Evolutionary conservation across 1,140 invertebrate genomes (phyloP).

Genomic region (Pseudachorutes palmiensis): DNA sequence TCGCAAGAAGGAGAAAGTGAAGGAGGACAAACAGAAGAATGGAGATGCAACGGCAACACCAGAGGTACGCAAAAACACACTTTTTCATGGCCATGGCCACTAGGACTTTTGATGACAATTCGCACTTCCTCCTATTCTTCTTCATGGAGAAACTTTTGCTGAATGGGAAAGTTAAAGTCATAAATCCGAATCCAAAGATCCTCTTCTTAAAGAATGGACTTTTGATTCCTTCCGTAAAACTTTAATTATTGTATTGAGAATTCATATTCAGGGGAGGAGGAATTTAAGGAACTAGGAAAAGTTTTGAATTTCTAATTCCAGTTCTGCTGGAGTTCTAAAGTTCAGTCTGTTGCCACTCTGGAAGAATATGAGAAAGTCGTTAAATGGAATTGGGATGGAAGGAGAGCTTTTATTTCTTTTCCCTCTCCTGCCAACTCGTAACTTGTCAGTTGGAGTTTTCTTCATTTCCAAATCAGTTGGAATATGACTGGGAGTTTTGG

Average conservation of each 20-base stretch:
- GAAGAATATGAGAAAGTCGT: too few relatives aligned
- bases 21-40: slow-evolving; percentile 39
- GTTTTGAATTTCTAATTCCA: neutral
- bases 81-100: neutral
- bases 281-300: neutral
- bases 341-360: too few relatives aligned
- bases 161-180: neutral
- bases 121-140: neutral
- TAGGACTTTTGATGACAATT: too few relatives aligned
- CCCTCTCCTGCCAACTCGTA: too few relatives aligned
- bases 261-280: neutral
- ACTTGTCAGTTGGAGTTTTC: too few relatives aligned
- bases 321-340: too few relatives aligned
- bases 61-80: slow-evolving; percentile 19
- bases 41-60: slow-evolving; percentile 36
- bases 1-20: slow-evolving; percentile 39
- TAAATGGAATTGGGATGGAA: too few relatives aligned
- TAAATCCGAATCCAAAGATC: too few relatives aligned
- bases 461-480: too few relatives aligned
- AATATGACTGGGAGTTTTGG: too few relatives aligned
- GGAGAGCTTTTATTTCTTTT: too few relatives aligned
- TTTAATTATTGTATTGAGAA: neutral
- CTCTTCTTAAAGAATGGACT: neutral
- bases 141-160: neutral
- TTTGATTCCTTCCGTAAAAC: neutral